Conservation (phyloP, 2,797 vertebrate genomes). For the Kryptolebias ocellatus region DNA sequence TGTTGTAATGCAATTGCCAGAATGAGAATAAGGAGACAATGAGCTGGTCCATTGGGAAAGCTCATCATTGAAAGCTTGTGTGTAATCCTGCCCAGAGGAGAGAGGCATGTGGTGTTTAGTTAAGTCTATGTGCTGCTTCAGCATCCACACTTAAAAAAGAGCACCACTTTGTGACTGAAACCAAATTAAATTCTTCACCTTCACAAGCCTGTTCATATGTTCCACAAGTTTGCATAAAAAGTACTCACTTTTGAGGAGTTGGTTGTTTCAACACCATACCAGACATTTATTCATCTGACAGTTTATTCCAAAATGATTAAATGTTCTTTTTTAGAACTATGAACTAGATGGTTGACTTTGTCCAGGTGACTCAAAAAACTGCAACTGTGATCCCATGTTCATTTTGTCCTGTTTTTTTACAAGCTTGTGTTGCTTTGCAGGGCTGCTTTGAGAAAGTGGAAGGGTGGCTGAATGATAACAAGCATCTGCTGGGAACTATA, state of each 20-base stretch:
- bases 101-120: slow-evolving; percentile 36
- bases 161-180: slow-evolving; percentile 25
- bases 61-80: slow-evolving; percentile 40
- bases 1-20: slow-evolving; percentile 67
- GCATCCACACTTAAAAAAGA: slow-evolving; percentile 20
- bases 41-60: slow-evolving; percentile 53
- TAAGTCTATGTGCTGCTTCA: slow-evolving; percentile 24
- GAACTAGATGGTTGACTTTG: slow-evolving; percentile 4
- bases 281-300: slow-evolving; percentile 15
- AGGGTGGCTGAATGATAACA: slow-evolving; percentile 94
- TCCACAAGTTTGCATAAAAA: neutral
- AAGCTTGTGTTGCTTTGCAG: slow-evolving; percentile 67
- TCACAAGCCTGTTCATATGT: neutral
- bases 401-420: slow-evolving; percentile 21
- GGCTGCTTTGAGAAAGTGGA: slow-evolving; percentile 96
- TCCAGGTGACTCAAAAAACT: slow-evolving; percentile 14
- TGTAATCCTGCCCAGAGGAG: slow-evolving; percentile 68
- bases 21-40: slow-evolving; percentile 62
- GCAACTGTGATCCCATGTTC: slow-evolving; percentile 11
- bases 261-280: slow-evolving; percentile 39
- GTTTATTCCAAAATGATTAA: neutral
- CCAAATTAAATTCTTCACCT: slow-evolving; percentile 21
- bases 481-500: slow-evolving; percentile 91
- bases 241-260: slow-evolving; percentile 3
- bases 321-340: neutral